phyloP scores from a whole-genome alignment of 53 echinoderm and acorn worm species.

The Crossaster papposus region DNA sequence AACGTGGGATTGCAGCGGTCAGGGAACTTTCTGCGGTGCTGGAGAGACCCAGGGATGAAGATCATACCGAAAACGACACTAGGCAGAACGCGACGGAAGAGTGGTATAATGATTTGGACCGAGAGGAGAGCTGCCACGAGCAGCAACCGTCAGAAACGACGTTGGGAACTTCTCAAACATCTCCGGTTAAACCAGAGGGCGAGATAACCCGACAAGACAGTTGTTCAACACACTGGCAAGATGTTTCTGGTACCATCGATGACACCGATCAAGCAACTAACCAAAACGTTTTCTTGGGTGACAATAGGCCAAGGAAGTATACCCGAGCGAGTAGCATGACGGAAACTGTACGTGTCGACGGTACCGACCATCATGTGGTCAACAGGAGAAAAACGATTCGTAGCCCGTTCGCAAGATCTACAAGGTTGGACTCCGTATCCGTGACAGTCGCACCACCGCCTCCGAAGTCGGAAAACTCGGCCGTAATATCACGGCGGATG shows the following conservation, averaged over 20 bases:
- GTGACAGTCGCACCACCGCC: neutral
- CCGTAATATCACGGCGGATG: constrained; percentile 1
- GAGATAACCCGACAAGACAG: neutral
- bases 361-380: neutral
- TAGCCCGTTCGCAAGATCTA: neutral
- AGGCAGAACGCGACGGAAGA: neutral
- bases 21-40: constrained; percentile 26
- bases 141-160: neutral
- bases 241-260: neutral
- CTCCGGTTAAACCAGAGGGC: neutral
- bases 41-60: constrained; percentile 22
- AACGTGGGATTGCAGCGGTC: neutral
- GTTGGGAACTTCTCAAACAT: neutral
- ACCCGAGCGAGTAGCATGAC: neutral
- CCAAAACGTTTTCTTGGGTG: neutral
- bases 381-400: neutral
- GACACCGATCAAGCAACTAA: neutral
- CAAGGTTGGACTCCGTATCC: neutral
- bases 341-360: neutral
- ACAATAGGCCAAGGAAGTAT: neutral
- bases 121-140: neutral
- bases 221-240: neutral
- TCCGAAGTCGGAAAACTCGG: neutral
- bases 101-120: neutral
- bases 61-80: neutral